Evolutionary conservation across 1,140 invertebrate genomes (phyloP).

Genomic region (Drosophila funebris): DNA sequence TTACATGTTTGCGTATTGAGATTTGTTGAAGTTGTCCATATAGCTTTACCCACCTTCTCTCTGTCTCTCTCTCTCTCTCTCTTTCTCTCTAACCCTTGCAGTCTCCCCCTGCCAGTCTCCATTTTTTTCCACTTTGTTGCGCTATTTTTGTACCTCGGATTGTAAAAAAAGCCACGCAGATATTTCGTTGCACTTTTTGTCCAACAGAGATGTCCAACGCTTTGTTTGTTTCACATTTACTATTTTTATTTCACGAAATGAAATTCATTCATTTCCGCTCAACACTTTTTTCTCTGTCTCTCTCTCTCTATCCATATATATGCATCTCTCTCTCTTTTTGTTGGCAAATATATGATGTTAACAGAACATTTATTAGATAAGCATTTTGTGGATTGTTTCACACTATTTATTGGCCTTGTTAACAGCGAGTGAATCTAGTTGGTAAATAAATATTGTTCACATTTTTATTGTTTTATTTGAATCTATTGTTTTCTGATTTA

Average conservation of each 20-base stretch:
- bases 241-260: constrained; percentile 19
- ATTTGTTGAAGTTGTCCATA: constrained; percentile 71
- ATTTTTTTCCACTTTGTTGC: constrained; percentile 31
- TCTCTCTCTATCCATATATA: background rate
- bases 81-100: background rate
- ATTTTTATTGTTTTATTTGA: background rate
- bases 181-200: constrained; percentile 28
- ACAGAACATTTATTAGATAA: constrained; percentile 41
- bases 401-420: background rate
- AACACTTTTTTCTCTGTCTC: constrained; percentile 11
- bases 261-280: constrained; percentile 34
- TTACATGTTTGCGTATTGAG: constrained; percentile 66
- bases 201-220: background rate
- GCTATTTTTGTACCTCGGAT: constrained; percentile 37
- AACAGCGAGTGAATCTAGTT: background rate
- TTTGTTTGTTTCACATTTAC: constrained; percentile 19
- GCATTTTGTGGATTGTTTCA: background rate
- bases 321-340: constrained; percentile 15
- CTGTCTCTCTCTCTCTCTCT: background rate
- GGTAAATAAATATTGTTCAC: background rate
- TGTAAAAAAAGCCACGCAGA: constrained; percentile 26
- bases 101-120: background rate
- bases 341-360: constrained; percentile 26
- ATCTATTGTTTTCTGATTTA: too few relatives aligned
- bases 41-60: constrained; percentile 44